Percentiles rank a stretch among this genome's conserved stretches.
phyloP scores from a whole-genome alignment of 1,140 invertebrate genomes.

The Ceratosolen solmsi region DNA sequence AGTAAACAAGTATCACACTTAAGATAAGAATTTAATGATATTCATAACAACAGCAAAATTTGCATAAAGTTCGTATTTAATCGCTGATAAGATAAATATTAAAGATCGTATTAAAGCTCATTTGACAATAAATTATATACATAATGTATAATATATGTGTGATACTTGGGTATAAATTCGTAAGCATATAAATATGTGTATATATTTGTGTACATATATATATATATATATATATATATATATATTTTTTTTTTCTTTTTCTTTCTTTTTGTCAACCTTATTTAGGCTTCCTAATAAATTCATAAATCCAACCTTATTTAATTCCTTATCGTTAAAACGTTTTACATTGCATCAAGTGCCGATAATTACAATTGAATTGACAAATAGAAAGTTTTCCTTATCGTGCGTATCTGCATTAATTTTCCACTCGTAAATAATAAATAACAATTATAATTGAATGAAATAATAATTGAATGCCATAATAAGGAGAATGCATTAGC shows the following conservation, averaged over 20 bases:
- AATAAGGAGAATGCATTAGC: not conserved
- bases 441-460: not conserved
- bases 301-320: not conserved
- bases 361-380: not conserved
- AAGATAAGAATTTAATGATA: not conserved
- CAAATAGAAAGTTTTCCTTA: constrained; percentile 18
- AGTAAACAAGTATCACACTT: not conserved
- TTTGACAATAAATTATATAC: constrained; percentile 11
- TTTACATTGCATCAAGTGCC: not conserved
- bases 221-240: not conserved
- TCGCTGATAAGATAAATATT: constrained; percentile 11
- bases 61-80: constrained; percentile 15
- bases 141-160: no score
- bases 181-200: no score
- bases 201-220: not conserved
- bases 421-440: constrained; percentile 23
- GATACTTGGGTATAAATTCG: no score
- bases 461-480: not conserved
- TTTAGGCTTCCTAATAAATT: not conserved
- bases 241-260: not conserved
- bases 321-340: not conserved
- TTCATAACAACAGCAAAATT: not conserved
- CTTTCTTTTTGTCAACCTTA: not conserved
- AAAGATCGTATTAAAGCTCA: not conserved
- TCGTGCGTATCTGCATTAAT: not conserved